A percentile compares a stretch with the other conserved stretches of the same genome.
phyloP scores from a whole-genome alignment of 2,113 vertebrate species.

The Amblyopsis rosae region DNA sequence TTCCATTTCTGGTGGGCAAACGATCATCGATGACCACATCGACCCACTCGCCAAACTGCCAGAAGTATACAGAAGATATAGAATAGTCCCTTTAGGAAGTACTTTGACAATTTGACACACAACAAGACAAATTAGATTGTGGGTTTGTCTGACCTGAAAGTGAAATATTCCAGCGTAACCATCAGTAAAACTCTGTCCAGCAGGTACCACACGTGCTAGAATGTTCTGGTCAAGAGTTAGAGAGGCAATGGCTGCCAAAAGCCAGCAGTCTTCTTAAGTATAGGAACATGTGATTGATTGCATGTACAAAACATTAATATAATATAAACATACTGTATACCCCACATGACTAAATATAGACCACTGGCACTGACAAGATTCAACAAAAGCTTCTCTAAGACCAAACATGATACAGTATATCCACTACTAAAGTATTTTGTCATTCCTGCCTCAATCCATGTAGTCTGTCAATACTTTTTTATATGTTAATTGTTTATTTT shows the following conservation, averaged over 20 bases:
- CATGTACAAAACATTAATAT: not conserved
- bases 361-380: not conserved
- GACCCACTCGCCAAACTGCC: conserved; percentile 80
- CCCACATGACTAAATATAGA: not conserved
- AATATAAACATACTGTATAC: not conserved
- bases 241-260: conserved; percentile 84
- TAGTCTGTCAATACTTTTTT: not conserved
- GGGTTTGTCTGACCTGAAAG: conserved; percentile 75
- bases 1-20: conserved; percentile 71
- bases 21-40: conserved; percentile 79
- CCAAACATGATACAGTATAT: not conserved
- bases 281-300: not conserved
- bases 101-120: not conserved
- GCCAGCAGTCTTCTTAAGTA: conserved; percentile 78
- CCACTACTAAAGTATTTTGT: not conserved
- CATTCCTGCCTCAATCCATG: not conserved
- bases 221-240: conserved; percentile 80
- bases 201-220: conserved; percentile 76
- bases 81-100: conserved; percentile 3
- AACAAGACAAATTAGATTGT: not conserved
- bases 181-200: conserved; percentile 75
- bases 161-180: conserved; percentile 86
- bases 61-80: conserved; percentile 63
- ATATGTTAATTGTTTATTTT: not conserved
- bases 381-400: not conserved